phyloP scores from a whole-genome alignment of 37 sponge, comb jelly and placozoan genomes.

The Mnemiopsis leidyi region DNA sequence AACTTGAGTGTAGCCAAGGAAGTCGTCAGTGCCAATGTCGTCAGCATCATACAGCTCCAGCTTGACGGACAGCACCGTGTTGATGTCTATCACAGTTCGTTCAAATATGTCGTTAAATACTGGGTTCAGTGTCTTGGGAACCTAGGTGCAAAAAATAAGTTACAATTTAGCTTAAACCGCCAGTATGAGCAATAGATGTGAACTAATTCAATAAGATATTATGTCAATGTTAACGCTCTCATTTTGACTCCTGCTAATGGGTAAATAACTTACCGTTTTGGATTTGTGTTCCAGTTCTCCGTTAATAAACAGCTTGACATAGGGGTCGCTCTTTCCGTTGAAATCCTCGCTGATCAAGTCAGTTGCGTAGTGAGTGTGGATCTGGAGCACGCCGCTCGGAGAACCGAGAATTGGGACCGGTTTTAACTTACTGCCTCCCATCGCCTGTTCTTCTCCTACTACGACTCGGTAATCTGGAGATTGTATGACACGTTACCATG shows the following conservation, averaged over 20 bases:
- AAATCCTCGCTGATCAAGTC: conserved; percentile 56
- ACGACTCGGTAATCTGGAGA: conserved; percentile 56
- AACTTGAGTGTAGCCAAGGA: conserved; percentile 16
- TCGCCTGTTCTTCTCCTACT: conserved; percentile 45
- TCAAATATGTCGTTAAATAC: conserved; percentile 60
- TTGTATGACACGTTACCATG: no score
- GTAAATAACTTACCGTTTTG: conserved; percentile 34
- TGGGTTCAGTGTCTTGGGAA: conserved; percentile 63
- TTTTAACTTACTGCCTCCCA: conserved; percentile 65
- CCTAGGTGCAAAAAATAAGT: no score
- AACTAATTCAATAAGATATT: not conserved
- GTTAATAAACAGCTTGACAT: conserved; percentile 52
- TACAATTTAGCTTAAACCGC: no score
- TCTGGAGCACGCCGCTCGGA: conserved; percentile 53
- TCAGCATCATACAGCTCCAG: conserved; percentile 47
- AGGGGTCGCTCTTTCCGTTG: conserved; percentile 59
- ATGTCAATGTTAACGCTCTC: no score
- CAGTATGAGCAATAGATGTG: not conserved
- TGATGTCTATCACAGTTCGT: conserved; percentile 21
- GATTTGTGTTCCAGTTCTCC: conserved; percentile 19
- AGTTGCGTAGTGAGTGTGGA: conserved; percentile 49
- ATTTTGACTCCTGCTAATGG: not conserved
- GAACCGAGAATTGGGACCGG: conserved; percentile 22
- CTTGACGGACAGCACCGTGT: not conserved
- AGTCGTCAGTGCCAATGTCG: conserved; percentile 60